These are phyloP conservation scores for Cephalopterus ornatus DNA, from an alignment of 2,113 vertebrate species.

Conservation along the genomic window DNA sequence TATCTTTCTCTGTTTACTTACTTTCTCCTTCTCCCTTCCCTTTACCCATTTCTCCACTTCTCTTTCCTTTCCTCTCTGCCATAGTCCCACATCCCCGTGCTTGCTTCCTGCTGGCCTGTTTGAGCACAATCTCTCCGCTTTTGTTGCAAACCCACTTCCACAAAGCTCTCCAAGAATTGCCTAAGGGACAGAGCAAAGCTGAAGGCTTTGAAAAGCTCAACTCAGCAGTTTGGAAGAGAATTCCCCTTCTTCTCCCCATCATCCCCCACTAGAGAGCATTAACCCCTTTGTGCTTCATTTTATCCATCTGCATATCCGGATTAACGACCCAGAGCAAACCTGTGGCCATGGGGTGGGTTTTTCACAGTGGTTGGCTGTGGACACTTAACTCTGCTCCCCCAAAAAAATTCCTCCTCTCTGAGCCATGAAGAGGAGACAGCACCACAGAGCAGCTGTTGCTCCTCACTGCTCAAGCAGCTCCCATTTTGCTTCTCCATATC, in stretches of 20 bases:
- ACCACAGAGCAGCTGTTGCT: background rate
- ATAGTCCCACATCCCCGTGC: background rate
- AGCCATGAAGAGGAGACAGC: background rate
- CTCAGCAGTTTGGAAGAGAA: background rate
- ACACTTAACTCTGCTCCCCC: background rate
- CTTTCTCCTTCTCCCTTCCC: background rate
- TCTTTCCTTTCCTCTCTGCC: background rate
- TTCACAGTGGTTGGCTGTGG: background rate
- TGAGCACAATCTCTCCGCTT: background rate
- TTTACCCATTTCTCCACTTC: background rate
- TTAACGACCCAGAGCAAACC: background rate
- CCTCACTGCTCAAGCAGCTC: background rate
- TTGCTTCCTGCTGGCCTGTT: background rate
- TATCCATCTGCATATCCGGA: background rate
- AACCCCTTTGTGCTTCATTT: background rate
- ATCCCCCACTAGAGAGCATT: background rate
- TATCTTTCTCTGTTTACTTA: background rate
- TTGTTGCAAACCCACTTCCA: background rate
- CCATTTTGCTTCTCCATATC: background rate
- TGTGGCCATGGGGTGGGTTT: background rate
- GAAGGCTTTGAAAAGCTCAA: background rate
- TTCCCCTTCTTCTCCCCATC: background rate
- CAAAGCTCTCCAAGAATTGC: background rate
- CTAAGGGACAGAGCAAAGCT: background rate
- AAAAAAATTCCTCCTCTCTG: background rate